These are phyloP conservation scores for Stegophylla sp. DNA, from an alignment of 2,888 invertebrate genomes.

Conservation along the genomic window DNA sequence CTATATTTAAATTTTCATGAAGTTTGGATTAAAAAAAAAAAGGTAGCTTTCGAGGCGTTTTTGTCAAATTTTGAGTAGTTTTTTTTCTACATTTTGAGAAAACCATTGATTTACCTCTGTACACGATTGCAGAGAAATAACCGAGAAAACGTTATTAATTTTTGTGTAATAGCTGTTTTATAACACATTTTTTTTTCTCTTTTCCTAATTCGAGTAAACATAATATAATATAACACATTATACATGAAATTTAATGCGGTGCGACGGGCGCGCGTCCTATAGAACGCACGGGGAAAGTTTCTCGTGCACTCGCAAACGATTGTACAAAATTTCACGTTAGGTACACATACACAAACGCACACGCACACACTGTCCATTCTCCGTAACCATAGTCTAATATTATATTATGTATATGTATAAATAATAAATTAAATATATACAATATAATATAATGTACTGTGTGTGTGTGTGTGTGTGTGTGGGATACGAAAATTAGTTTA, in stretches of 20 bases:
- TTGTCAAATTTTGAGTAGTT: neutral
- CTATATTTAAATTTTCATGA: too few relatives aligned
- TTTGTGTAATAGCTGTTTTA: slow-evolving; percentile 18
- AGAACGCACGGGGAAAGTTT: slow-evolving; percentile 17
- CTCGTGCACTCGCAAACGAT: slow-evolving; percentile 18
- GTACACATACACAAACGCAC: neutral
- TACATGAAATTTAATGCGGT: slow-evolving; percentile 24
- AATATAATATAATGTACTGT: slow-evolving; percentile 16
- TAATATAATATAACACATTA: too few relatives aligned
- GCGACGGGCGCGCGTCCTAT: slow-evolving; percentile 32
- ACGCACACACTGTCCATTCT: neutral
- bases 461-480: slow-evolving; percentile 15
- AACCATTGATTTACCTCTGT: neutral
- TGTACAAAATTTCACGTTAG: slow-evolving; percentile 39
- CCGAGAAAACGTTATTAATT: neutral
- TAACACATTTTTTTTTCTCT: slow-evolving; percentile 26
- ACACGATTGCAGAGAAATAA: neutral
- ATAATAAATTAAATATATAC: too few relatives aligned
- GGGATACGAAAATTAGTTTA: slow-evolving; percentile 29
- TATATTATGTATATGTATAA: too few relatives aligned
- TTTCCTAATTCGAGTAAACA: slow-evolving; percentile 7
- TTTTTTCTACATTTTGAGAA: neutral
- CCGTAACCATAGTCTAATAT: slow-evolving; percentile 26
- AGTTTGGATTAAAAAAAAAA: too few relatives aligned
- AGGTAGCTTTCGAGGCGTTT: too few relatives aligned